A percentile compares a stretch with the other conserved stretches of the same genome.
Evolutionary conservation across 2,113 vertebrate genomes (phyloP).

Genomic region (Ascaphus truei): DNA sequence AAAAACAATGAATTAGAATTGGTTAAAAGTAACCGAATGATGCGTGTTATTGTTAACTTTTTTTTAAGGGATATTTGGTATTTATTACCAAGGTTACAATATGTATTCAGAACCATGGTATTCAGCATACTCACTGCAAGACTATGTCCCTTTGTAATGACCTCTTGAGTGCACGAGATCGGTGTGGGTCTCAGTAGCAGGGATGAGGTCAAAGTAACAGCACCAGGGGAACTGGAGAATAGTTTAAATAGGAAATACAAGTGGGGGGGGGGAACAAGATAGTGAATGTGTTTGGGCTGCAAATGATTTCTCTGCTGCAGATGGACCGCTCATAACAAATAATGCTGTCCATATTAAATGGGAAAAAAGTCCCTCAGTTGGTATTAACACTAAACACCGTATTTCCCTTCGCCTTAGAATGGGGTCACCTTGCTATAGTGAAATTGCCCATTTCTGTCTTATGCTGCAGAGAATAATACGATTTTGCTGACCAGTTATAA

Average conservation of each 20-base stretch:
- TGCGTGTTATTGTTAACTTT: too few species aligned
- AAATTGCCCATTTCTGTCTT: constrained; percentile 21
- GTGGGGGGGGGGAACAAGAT: not conserved
- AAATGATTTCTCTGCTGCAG: not conserved
- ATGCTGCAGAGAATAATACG: constrained; percentile 7
- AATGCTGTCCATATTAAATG: not conserved
- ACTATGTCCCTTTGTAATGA: not conserved
- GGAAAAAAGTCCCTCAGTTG: constrained; percentile 30
- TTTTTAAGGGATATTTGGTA: too few species aligned
- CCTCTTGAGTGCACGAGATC: not conserved
- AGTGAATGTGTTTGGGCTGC: not conserved
- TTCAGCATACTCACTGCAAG: not conserved
- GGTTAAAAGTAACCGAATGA: too few species aligned
- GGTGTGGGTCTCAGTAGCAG: not conserved
- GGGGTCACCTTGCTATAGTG: constrained; percentile 28
- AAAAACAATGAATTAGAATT: too few species aligned
- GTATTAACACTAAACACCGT: not conserved
- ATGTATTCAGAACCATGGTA: not conserved
- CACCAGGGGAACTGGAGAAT: not conserved
- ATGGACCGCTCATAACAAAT: constrained; percentile 13
- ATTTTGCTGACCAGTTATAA: not conserved
- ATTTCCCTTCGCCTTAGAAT: constrained; percentile 1
- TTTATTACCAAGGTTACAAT: not conserved
- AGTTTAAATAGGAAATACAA: not conserved
- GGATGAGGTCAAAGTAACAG: not conserved